These are phyloP conservation scores for Chloroclysta siterata DNA, from an alignment of 2,888 invertebrate genomes.

Conservation along the genomic window DNA sequence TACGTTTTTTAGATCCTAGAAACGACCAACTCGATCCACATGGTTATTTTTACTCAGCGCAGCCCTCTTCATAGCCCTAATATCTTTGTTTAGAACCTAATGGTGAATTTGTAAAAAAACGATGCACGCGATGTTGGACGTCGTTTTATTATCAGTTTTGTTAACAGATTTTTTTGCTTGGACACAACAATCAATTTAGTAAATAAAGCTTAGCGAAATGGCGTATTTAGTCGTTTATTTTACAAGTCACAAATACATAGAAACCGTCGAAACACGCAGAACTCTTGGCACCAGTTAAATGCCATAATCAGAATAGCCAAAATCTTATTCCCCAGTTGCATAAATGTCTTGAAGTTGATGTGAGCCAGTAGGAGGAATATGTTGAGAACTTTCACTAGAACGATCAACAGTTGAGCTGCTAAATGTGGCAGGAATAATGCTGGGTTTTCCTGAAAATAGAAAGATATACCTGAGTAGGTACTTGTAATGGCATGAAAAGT, in stretches of 20 bases:
- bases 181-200: too few relatives aligned
- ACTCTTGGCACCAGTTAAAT: conserved; percentile 74
- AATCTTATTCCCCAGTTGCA: conserved; percentile 52
- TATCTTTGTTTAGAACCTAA: too few relatives aligned
- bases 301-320: conserved; percentile 58
- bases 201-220: too few relatives aligned
- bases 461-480: not conserved
- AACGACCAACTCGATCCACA: too few relatives aligned
- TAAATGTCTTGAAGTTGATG: conserved; percentile 50
- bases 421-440: conserved; percentile 70
- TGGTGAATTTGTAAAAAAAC: too few relatives aligned
- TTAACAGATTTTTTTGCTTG: too few relatives aligned
- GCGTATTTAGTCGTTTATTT: conserved; percentile 16
- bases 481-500: too few relatives aligned
- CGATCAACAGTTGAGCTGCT: conserved; percentile 57
- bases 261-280: conserved; percentile 68
- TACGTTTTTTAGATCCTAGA: too few relatives aligned
- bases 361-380: conserved; percentile 49
- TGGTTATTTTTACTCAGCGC: too few relatives aligned
- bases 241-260: conserved; percentile 71
- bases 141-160: too few relatives aligned
- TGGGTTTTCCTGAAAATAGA: conserved; percentile 67
- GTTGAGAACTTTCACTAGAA: conserved; percentile 57
- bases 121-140: too few relatives aligned
- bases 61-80: too few relatives aligned